A percentile compares a stretch with the other conserved stretches of the same genome.
Evolutionary conservation across 2,113 vertebrate genomes (phyloP).

Genomic region (Poecile atricapillus): DNA sequence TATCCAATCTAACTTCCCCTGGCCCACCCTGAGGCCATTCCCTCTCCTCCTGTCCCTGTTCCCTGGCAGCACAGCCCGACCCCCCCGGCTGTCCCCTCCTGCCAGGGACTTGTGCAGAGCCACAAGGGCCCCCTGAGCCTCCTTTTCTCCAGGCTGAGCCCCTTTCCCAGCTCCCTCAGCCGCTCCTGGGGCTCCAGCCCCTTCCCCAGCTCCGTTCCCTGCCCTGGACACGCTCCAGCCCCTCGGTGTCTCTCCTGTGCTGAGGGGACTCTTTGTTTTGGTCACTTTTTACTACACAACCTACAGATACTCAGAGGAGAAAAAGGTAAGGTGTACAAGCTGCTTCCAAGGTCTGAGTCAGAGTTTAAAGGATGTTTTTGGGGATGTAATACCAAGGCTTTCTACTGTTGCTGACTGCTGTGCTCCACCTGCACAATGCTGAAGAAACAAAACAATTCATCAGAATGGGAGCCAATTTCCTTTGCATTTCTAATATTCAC

Average conservation of each 20-base stretch:
- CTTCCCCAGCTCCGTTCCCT: not conserved
- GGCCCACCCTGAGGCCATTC: accelerated
- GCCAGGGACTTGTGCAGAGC: not conserved
- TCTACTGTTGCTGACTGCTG: not conserved
- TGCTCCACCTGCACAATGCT: not conserved
- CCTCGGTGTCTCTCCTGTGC: accelerated
- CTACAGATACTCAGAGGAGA: not conserved
- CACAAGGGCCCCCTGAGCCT: not conserved
- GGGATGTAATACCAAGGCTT: accelerated
- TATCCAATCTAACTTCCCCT: accelerated
- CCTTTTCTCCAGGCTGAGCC: not conserved
- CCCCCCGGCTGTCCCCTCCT: not conserved
- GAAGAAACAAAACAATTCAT: not conserved
- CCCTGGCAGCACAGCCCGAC: not conserved
- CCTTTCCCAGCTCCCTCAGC: not conserved
- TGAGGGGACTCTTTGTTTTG: not conserved
- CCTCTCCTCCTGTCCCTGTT: not conserved
- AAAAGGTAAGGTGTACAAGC: accelerated
- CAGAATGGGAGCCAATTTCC: not conserved
- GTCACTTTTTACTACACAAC: not conserved
- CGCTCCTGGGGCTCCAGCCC: not conserved
- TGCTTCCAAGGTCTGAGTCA: not conserved
- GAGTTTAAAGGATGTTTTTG: not conserved
- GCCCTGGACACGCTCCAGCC: accelerated
- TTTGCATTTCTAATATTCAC: not conserved